phyloP scores from a whole-genome alignment of 35 echinoderm and acorn worm genomes.

The Acanthaster planci region DNA sequence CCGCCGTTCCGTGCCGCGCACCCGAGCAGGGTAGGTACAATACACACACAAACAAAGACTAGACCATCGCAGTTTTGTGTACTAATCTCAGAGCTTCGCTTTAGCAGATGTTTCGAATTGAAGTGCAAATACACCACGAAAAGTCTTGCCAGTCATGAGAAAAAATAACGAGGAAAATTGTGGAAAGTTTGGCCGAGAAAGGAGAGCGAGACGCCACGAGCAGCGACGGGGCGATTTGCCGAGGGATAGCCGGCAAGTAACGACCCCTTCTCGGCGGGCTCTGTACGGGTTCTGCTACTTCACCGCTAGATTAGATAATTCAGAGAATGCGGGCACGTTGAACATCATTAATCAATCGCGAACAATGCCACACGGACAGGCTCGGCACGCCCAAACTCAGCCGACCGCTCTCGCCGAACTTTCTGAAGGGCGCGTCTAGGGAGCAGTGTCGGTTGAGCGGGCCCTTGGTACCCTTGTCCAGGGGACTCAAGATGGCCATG shows the following conservation, averaged over 20 bases:
- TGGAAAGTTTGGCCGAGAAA: constrained; percentile 25
- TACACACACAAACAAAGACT: constrained; percentile 52
- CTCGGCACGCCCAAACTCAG: constrained; percentile 23
- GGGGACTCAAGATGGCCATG: background rate
- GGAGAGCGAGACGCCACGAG: constrained; percentile 1
- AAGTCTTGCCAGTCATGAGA: constrained; percentile 39
- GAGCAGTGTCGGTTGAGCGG: background rate
- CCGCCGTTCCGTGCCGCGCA: background rate
- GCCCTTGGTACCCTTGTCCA: background rate
- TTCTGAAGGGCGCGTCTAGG: background rate
- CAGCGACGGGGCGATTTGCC: background rate
- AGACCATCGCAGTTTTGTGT: constrained; percentile 48
- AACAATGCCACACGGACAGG: constrained; percentile 25
- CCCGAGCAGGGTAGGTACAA: constrained; percentile 12
- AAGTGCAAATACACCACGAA: constrained; percentile 38
- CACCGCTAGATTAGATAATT: constrained; percentile 12
- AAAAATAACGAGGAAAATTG: background rate
- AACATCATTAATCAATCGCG: constrained; percentile 19
- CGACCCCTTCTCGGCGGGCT: background rate
- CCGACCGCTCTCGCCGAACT: background rate
- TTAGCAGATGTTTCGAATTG: constrained; percentile 55
- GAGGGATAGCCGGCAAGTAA: background rate
- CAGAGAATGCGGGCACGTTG: background rate
- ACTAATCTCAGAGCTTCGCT: constrained; percentile 36
- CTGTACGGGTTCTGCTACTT: background rate